Percentiles rank a stretch among this genome's conserved stretches.
Evolutionary conservation across 2,113 vertebrate genomes (phyloP).

Genomic region (Canis aureus): DNA sequence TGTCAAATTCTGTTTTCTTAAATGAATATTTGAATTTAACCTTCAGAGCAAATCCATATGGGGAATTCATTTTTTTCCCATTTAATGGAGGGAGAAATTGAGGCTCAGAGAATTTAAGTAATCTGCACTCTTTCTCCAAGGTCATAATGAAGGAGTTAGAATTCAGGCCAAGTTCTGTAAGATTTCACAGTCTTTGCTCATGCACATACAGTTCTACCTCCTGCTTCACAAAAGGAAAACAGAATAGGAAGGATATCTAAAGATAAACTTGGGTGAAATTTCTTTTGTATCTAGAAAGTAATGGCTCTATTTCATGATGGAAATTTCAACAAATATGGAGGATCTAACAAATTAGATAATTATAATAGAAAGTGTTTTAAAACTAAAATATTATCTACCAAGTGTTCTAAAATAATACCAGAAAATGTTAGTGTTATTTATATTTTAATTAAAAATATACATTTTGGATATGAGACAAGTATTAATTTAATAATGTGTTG

Average conservation of each 20-base stretch:
- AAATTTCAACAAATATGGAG: neutral
- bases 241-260: neutral
- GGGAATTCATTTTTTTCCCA: neutral
- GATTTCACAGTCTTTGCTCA: neutral
- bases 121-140: neutral
- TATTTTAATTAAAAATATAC: neutral
- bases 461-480: neutral
- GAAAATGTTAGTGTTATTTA: neutral
- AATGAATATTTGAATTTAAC: neutral
- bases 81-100: neutral
- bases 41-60: neutral
- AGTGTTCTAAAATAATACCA: neutral
- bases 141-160: neutral
- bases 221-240: neutral
- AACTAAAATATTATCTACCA: neutral
- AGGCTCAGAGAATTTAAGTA: neutral
- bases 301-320: neutral
- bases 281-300: neutral
- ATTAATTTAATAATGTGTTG: neutral
- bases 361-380: neutral
- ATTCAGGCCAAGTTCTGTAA: neutral
- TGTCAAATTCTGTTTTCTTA: neutral
- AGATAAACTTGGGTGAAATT: neutral
- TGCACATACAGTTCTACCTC: neutral
- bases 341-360: neutral